Percentiles rank a stretch among this genome's conserved stretches.
Conservation (phyloP, 2,113 vertebrate species). For the Grammomys dolichurus region DNA sequence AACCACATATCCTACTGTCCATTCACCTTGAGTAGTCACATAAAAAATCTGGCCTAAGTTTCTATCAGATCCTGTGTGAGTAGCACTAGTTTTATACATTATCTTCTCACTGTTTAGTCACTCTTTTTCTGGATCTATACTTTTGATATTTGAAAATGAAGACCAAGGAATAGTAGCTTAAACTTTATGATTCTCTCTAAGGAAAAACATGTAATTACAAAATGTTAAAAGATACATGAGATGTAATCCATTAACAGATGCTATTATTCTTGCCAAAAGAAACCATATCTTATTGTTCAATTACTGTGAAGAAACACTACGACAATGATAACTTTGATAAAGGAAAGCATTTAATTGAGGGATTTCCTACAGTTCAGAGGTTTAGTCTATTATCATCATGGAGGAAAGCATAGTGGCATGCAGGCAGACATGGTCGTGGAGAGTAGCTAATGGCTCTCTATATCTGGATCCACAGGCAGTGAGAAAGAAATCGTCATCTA, state of each 20-base stretch:
- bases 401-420: background rate
- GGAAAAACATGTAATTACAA: background rate
- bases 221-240: background rate
- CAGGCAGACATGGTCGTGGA: background rate
- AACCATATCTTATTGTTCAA: background rate
- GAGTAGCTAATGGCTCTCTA: background rate
- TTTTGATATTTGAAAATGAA: background rate
- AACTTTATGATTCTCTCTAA: background rate
- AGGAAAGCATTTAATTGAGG: no score
- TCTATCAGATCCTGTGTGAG: background rate
- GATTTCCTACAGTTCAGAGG: no score
- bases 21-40: background rate
- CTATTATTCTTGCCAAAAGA: constrained; percentile 29
- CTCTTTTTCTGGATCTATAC: background rate
- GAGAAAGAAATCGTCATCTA: no score
- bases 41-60: background rate
- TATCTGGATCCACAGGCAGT: background rate
- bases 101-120: background rate
- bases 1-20: background rate
- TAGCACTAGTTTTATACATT: constrained; percentile 41
- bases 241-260: background rate
- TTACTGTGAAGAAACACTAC: background rate
- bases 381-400: background rate
- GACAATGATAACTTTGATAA: background rate
- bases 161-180: background rate